A percentile compares a stretch with the other conserved stretches of the same genome.
phyloP scores from a whole-genome alignment of 2,113 vertebrate species.

The Sceloporus undulatus region DNA sequence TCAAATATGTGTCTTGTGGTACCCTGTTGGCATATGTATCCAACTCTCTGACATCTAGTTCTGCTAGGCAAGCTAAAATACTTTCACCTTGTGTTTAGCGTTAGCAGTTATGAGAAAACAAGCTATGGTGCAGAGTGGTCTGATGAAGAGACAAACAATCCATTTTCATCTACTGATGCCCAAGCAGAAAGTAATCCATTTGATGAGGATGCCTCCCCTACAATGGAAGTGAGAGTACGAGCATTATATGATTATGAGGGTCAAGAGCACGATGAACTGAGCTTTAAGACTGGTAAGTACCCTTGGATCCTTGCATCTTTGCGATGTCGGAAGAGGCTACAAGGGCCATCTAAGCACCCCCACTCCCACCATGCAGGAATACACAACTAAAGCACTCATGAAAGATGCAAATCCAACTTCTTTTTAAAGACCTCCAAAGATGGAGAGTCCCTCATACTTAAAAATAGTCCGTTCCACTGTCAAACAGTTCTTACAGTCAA shows the following conservation, averaged over 20 bases:
- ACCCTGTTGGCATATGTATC: neutral
- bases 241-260: conserved; percentile 97
- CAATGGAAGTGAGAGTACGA: conserved; percentile 86
- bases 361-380: too few species aligned
- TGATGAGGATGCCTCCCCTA: conserved; percentile 85
- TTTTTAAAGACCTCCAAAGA: too few species aligned
- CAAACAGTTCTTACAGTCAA: too few species aligned
- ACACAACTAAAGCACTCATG: too few species aligned
- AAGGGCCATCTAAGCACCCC: too few species aligned
- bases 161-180: conserved; percentile 86
- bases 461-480: too few species aligned
- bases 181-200: conserved; percentile 95
- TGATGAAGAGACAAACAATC: conserved; percentile 92
- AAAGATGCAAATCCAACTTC: too few species aligned
- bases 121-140: conserved; percentile 87
- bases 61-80: conserved; percentile 29
- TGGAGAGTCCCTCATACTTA: too few species aligned
- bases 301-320: neutral
- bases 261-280: conserved; percentile 97
- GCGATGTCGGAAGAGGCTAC: neutral
- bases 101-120: conserved; percentile 89
- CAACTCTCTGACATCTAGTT: neutral
- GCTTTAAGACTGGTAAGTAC: conserved; percentile 92
- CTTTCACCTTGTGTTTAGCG: conserved; percentile 67
- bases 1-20: conserved; percentile 9